Conservation (phyloP, 2,113 vertebrate species). For the Ceratotherium simum region DNA sequence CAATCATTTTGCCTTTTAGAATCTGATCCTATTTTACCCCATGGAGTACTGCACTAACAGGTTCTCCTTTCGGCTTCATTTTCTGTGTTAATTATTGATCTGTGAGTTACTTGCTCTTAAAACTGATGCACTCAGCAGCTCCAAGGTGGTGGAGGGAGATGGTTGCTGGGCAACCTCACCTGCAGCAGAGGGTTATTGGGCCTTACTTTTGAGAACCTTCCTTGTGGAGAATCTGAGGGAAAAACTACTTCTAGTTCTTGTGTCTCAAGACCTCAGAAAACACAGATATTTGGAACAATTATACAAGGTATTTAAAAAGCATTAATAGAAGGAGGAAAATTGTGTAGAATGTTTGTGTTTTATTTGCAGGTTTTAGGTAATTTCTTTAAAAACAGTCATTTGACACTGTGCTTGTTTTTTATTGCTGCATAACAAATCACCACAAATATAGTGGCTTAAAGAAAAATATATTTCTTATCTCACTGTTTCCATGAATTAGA, state of each 20-base stretch:
- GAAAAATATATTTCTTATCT: neutral
- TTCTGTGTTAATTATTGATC: slow-evolving; percentile 36
- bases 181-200: neutral
- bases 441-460: neutral
- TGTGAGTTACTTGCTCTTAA: neutral
- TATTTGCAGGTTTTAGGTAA: neutral
- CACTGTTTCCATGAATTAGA: neutral
- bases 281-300: neutral
- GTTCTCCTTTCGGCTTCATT: neutral
- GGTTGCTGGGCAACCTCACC: slow-evolving; percentile 65
- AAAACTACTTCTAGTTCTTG: neutral
- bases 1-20: neutral
- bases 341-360: neutral
- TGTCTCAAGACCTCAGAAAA: neutral
- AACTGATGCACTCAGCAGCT: neutral
- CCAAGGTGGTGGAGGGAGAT: neutral
- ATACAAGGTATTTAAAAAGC: neutral
- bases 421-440: neutral
- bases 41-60: neutral
- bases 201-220: neutral
- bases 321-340: neutral
- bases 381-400: neutral
- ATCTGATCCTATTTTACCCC: neutral
- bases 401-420: neutral
- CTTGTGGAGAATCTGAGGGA: neutral